phyloP scores from a whole-genome alignment of 2,113 vertebrate species.

The Opisthocomus hoazin region DNA sequence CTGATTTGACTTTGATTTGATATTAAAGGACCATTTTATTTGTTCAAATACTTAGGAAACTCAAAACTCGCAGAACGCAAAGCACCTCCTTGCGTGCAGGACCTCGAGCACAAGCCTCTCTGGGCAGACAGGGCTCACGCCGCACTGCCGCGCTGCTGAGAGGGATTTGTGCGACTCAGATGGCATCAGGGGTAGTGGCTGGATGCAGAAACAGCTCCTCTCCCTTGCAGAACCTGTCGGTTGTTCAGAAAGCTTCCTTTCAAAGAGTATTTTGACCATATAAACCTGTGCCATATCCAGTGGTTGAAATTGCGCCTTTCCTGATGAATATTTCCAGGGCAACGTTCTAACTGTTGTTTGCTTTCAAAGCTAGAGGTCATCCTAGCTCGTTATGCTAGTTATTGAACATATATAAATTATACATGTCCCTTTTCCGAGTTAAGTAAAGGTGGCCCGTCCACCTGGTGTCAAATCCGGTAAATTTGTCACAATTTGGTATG shows the following conservation, averaged over 20 bases:
- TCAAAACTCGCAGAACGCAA: background rate
- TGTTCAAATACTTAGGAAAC: background rate
- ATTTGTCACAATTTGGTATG: too few relatives aligned
- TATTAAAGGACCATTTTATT: background rate
- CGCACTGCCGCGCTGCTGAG: fast-evolving
- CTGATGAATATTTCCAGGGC: background rate
- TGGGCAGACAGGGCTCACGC: background rate
- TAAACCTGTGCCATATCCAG: background rate
- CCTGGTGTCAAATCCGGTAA: too few relatives aligned
- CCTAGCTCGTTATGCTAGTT: background rate
- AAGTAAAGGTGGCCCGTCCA: too few relatives aligned
- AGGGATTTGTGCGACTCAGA: background rate
- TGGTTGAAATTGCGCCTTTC: background rate
- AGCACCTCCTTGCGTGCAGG: background rate
- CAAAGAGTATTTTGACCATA: background rate
- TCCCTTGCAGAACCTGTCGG: background rate
- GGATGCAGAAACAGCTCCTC: background rate
- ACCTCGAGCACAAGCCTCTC: background rate
- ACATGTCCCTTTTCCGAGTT: too few relatives aligned
- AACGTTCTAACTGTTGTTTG: background rate
- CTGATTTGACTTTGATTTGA: background rate
- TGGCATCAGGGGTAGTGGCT: background rate
- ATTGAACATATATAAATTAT: too few relatives aligned
- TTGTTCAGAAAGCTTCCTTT: background rate
- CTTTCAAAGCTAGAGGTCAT: background rate